These are phyloP conservation scores for Aplocera efformata DNA, from an alignment of 2,888 invertebrate genomes.

Conservation along the genomic window DNA sequence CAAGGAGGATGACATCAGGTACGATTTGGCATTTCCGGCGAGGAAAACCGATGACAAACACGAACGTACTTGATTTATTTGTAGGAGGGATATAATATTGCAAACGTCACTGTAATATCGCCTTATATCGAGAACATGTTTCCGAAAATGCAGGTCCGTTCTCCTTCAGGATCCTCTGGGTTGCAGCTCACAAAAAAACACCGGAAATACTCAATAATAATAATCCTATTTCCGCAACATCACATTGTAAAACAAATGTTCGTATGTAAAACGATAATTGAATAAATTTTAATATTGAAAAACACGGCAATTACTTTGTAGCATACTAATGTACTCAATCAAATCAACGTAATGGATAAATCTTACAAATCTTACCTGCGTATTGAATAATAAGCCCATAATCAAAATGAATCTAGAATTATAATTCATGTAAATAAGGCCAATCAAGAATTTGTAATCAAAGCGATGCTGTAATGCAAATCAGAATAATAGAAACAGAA, in stretches of 20 bases:
- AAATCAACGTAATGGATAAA: no score
- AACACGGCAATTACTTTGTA: no score
- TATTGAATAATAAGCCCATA: constrained; percentile 1
- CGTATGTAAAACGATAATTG: no score
- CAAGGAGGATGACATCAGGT: not conserved
- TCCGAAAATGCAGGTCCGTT: no score
- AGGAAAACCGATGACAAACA: not conserved
- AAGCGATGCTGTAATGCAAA: constrained; percentile 5
- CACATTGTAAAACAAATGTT: no score
- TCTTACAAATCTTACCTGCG: not conserved
- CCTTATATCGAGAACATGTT: no score
- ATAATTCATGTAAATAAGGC: constrained; percentile 12
- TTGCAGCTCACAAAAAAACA: no score
- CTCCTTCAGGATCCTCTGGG: no score
- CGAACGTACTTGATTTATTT: not conserved
- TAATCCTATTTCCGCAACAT: no score
- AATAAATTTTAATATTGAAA: no score
- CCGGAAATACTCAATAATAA: no score
- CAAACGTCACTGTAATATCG: constrained; percentile 2
- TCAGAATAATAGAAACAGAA: constrained; percentile 14
- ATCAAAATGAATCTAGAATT: not conserved
- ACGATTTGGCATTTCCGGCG: not conserved
- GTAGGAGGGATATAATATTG: not conserved
- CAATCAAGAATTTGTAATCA: constrained; percentile 13
- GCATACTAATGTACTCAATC: no score